Evolutionary conservation across 2,797 vertebrate genomes (phyloP).

Genomic region (Moxostoma hubbsi): DNA sequence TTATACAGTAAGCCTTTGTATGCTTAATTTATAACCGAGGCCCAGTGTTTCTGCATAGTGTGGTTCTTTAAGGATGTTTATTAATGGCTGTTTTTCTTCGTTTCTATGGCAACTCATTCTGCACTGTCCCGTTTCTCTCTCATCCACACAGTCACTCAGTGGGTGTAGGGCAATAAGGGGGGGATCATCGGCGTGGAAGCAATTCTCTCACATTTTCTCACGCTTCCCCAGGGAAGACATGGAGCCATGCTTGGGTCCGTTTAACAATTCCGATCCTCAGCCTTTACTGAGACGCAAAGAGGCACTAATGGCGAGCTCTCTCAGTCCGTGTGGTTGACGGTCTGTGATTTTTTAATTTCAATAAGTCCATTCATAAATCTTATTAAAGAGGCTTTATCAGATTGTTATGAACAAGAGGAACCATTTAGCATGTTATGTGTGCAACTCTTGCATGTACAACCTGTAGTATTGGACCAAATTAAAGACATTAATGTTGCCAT

Average conservation of each 20-base stretch:
- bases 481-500: not conserved
- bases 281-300: conserved; percentile 13
- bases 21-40: conserved; percentile 27
- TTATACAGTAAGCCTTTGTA: conserved; percentile 5
- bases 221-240: conserved; percentile 12
- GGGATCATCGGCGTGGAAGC: not conserved
- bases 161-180: conserved; percentile 9
- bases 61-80: conserved; percentile 38
- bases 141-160: not conserved
- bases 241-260: conserved; percentile 7
- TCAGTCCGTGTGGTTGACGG: not conserved
- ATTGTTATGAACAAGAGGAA: conserved; percentile 18
- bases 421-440: not conserved
- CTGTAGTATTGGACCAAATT: not conserved
- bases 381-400: not conserved
- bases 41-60: not conserved
- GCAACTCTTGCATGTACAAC: not conserved
- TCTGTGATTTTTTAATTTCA: conserved; percentile 1
- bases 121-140: conserved; percentile 18
- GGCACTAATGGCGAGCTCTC: not conserved
- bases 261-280: conserved; percentile 16
- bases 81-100: conserved; percentile 35
- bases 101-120: conserved; percentile 42
- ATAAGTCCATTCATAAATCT: conserved; percentile 30
- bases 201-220: conserved; percentile 31